These are phyloP conservation scores for Trachythela sp. DNA, from an alignment of 64 coral and sea anemone species.

Conservation along the genomic window DNA sequence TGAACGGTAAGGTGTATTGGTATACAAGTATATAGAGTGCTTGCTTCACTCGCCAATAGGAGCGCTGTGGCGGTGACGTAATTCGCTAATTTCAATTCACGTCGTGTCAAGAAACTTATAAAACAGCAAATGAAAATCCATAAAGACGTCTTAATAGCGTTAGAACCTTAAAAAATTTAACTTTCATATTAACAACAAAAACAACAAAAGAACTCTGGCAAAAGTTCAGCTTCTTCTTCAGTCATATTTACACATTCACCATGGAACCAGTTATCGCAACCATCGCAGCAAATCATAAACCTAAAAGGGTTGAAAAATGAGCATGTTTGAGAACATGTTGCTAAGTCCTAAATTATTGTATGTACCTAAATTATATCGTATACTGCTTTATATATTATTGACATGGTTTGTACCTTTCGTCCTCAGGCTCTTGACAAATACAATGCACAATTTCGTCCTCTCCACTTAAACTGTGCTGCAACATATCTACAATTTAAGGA, in stretches of 20 bases:
- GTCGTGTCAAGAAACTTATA: too few species aligned
- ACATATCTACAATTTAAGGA: background rate
- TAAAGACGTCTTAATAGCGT: background rate
- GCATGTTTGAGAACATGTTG: background rate
- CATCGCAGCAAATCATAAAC: slow-evolving; percentile 22
- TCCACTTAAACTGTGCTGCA: background rate
- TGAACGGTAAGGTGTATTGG: background rate
- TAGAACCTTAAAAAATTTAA: background rate
- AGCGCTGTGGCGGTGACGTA: too few species aligned
- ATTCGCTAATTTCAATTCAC: too few species aligned
- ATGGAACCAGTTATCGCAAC: slow-evolving; percentile 3
- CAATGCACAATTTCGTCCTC: background rate
- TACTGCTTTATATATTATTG: background rate
- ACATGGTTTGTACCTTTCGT: background rate
- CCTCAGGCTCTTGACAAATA: slow-evolving; percentile 22
- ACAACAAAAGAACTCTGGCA: slow-evolving; percentile 9
- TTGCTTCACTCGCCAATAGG: background rate
- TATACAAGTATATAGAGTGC: background rate
- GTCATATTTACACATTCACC: slow-evolving; percentile 19
- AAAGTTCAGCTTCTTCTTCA: slow-evolving; percentile 28
- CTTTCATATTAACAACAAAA: background rate
- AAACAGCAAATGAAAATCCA: background rate
- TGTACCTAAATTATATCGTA: background rate
- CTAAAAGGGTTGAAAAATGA: background rate
- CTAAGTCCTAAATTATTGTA: too few species aligned